Evolutionary conservation across 2,888 invertebrate genomes (phyloP).

Genomic region (Gastrophysa polygoni): DNA sequence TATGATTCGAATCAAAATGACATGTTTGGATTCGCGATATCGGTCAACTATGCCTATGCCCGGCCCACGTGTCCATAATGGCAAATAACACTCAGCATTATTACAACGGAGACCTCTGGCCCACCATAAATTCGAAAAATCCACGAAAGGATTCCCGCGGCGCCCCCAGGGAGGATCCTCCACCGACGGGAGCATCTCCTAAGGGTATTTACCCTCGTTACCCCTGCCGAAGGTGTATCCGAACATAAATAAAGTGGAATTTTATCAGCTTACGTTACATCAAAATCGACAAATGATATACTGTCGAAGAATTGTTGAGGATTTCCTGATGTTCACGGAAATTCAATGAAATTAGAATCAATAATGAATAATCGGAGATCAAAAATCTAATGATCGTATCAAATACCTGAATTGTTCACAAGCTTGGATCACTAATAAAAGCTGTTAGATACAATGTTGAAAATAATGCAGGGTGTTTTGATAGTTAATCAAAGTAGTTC

Average conservation of each 20-base stretch:
- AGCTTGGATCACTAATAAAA: no score
- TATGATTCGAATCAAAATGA: no score
- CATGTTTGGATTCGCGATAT: no score
- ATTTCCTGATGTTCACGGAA: neutral
- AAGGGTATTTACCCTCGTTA: constrained; percentile 38
- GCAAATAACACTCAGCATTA: constrained; percentile 45
- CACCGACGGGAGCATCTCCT: constrained; percentile 28
- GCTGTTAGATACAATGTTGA: no score
- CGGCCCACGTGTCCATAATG: constrained; percentile 33
- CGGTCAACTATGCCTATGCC: neutral
- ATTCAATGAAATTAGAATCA: no score
- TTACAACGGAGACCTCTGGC: constrained; percentile 38
- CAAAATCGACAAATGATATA: constrained; percentile 10
- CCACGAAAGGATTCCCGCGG: constrained; percentile 35
- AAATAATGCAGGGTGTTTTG: no score
- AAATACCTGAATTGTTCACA: no score
- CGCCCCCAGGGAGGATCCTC: constrained; percentile 21
- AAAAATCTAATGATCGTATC: no score
- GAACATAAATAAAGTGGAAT: constrained; percentile 41
- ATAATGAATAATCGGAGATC: no score
- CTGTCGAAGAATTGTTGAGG: neutral
- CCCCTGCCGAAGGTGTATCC: constrained; percentile 35
- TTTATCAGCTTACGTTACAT: constrained; percentile 38
- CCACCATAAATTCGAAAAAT: constrained; percentile 43
- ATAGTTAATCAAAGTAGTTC: no score